Base-by-base conservation (phyloP, 1,140 invertebrate species). In the Phortica variegata region DNA sequence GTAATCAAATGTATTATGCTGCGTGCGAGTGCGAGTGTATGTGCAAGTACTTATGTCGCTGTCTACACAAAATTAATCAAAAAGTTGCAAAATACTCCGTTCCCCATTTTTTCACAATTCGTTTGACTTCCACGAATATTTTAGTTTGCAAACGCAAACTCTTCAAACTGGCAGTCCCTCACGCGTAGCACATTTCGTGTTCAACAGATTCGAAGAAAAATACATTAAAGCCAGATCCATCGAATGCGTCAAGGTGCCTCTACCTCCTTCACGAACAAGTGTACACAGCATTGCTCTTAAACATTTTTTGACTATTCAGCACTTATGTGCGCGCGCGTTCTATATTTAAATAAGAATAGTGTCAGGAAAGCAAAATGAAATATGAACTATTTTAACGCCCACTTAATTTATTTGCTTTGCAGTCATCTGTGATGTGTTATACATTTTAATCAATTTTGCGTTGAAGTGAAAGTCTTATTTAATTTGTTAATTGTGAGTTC, bases 361-460 rank as follows among this genome's bases (percentile, higher is more conserved):
- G 42, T 29, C 20, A 33, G 40, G 8, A 21, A 39, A 33, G 36
- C 45, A 23, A 61, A 54, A 65, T 71, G 69, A 73, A 73, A 72
- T 73, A 73, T 73, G 63, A 72, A 73, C 68, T 72, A 65, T 73
- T 66, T 72, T 72, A 72, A 72, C 69, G 69, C 68, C 69, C 61
- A 73, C 63, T 73, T 72, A 73, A 73, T 72, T 73, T 72, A 63
- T 66, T 71, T 62, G 60, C 54, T 61, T 52, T 46, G 33, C 33
- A 21, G 18, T 8, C 12, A 12, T 38, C 3, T 18, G 36, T 8
- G 7, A 8, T 38, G 39, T 47, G 50, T 60, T 46, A 68, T 68
- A 63, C 60, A 68, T 68, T 68, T 63, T 58, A 68, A 68, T 68
- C 60, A 68, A 68, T 68, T 68, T 68, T 56, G 63, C 63, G 63